A percentile compares a stretch with the other conserved stretches of the same genome.
These are phyloP conservation scores for Aegithalos caudatus DNA, from an alignment of 2,113 vertebrate genomes.

Conservation along the genomic window DNA sequence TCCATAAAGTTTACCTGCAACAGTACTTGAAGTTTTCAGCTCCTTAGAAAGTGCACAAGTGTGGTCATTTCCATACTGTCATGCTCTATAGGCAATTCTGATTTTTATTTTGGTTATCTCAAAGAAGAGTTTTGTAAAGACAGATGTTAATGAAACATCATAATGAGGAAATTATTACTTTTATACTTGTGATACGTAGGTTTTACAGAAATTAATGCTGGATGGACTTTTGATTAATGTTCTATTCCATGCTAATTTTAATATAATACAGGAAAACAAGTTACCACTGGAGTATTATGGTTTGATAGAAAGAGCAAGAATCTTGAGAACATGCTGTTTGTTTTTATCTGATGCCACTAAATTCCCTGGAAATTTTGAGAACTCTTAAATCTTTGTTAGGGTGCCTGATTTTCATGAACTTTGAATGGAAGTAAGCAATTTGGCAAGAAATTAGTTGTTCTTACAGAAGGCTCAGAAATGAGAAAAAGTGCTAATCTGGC, in stretches of 20 bases:
- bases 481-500: neutral
- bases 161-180: neutral
- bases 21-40: neutral
- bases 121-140: neutral
- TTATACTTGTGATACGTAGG: accelerated
- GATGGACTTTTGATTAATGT: neutral
- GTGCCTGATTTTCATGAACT: neutral
- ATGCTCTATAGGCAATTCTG: neutral
- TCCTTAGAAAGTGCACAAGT: neutral
- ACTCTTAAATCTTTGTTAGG: neutral
- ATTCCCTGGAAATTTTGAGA: neutral
- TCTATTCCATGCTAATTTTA: neutral
- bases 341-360: neutral
- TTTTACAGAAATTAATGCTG: neutral
- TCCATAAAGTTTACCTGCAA: neutral
- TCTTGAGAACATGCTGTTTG: neutral
- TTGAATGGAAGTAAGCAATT: neutral
- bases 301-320: neutral
- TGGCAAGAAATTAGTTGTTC: neutral
- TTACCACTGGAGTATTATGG: neutral
- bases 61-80: neutral
- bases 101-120: neutral
- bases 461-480: neutral
- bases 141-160: neutral
- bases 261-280: neutral